Evolutionary conservation across 1,140 invertebrate species (phyloP).

Genomic region (Rhopalosiphum maidis): DNA sequence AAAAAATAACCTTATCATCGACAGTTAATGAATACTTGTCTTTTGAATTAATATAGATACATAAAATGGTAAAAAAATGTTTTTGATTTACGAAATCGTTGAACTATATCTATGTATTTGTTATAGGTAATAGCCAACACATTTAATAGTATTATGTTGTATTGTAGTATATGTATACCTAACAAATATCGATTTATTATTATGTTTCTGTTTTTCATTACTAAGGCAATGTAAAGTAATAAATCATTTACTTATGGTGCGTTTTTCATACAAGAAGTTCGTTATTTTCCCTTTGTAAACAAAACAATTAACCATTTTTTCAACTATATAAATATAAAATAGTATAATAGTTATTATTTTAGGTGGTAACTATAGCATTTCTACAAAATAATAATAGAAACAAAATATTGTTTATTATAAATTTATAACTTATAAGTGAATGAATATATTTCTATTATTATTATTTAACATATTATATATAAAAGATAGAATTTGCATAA

Average conservation of each 20-base stretch:
- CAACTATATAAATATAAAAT: neutral
- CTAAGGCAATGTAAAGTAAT: neutral
- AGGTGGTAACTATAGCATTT: neutral
- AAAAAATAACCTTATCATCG: too few species aligned
- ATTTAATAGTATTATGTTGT: neutral
- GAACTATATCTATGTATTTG: neutral
- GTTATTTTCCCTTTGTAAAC: neutral
- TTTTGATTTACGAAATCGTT: neutral
- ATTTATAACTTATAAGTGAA: neutral
- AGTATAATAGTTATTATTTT: slow-evolving; percentile 1
- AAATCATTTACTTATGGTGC: neutral
- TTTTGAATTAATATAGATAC: neutral
- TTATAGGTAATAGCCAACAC: neutral
- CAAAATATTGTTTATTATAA: neutral
- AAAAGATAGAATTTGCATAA: too few species aligned
- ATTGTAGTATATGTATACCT: neutral
- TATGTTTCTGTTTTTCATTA: neutral
- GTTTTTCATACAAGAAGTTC: neutral
- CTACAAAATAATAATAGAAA: neutral
- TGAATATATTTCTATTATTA: neutral
- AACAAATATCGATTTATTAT: neutral
- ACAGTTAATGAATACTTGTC: neutral
- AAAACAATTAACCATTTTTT: neutral
- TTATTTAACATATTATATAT: neutral
- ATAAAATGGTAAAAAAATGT: neutral